Evolutionary conservation across 2,113 vertebrate species (phyloP).

Genomic region (Cheilinus undulatus): DNA sequence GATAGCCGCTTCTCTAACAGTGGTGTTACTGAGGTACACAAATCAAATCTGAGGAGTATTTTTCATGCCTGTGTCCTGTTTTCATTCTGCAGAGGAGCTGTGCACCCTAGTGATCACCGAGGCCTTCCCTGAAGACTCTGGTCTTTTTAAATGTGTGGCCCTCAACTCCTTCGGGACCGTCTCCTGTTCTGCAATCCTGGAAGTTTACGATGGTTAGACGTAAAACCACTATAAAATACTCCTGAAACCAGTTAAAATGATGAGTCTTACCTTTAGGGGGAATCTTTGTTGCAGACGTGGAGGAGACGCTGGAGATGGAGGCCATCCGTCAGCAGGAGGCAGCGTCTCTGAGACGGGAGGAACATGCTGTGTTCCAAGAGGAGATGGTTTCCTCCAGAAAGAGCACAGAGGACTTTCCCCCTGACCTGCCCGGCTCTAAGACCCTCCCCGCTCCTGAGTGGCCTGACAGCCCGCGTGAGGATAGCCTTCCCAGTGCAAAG

Average conservation of each 20-base stretch:
- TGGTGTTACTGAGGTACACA: not conserved
- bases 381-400: conserved; percentile 7
- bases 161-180: conserved; percentile 86
- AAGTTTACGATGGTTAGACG: conserved; percentile 86
- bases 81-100: conserved; percentile 85
- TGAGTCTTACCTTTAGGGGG: not conserved
- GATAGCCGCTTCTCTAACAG: not conserved
- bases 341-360: conserved; percentile 16
- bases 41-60: too few relatives aligned
- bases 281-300: conserved; percentile 66
- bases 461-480: conserved; percentile 72
- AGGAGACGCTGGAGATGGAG: conserved; percentile 78
- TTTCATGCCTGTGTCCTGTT: not conserved
- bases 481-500: conserved; percentile 51
- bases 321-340: conserved; percentile 47
- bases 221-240: not conserved
- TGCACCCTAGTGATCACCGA: conserved; percentile 92
- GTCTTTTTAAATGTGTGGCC: conserved; percentile 89
- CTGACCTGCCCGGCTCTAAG: conserved; percentile 55
- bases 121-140: conserved; percentile 91
- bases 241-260: too few relatives aligned
- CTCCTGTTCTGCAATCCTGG: conserved; percentile 85
- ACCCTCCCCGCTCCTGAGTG: conserved; percentile 77
- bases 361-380: conserved; percentile 1
- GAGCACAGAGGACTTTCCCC: conserved; percentile 55